phyloP scores from a whole-genome alignment of 35 echinoderm and acorn worm species.

The Heliocidaris tuberculata region DNA sequence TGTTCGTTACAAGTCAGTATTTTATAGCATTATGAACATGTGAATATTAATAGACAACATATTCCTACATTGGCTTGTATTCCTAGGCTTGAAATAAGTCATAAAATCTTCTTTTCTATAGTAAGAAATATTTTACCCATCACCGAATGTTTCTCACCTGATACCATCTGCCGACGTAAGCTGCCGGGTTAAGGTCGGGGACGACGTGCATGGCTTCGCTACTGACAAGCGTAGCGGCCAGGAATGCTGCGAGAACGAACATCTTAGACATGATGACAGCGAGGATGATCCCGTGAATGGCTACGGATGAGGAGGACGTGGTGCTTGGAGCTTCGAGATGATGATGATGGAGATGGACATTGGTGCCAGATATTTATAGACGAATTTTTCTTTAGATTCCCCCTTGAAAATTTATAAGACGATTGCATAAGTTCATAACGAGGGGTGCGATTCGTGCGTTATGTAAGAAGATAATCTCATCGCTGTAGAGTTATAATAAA shows the following conservation, averaged over 20 bases:
- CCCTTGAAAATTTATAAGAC: background rate
- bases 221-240: background rate
- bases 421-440: background rate
- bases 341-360: background rate
- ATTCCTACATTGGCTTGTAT: no score
- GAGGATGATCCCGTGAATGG: background rate
- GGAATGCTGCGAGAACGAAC: background rate
- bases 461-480: background rate
- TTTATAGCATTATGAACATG: no score
- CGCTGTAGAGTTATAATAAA: background rate
- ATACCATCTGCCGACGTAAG: constrained; percentile 54
- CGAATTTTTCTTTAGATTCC: background rate
- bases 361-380: background rate
- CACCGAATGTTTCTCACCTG: constrained; percentile 38
- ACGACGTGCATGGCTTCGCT: constrained; percentile 25
- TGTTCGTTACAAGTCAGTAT: no score
- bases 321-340: background rate
- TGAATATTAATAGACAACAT: no score
- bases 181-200: constrained; percentile 24
- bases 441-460: background rate
- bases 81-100: no score
- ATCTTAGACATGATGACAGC: background rate
- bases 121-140: background rate
- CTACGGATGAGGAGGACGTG: background rate
- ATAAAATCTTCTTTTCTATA: no score